Percentiles rank a stretch among this genome's conserved stretches.
Evolutionary conservation across 2,888 invertebrate genomes (phyloP).

Genomic region (Nomada ferruginata): DNA sequence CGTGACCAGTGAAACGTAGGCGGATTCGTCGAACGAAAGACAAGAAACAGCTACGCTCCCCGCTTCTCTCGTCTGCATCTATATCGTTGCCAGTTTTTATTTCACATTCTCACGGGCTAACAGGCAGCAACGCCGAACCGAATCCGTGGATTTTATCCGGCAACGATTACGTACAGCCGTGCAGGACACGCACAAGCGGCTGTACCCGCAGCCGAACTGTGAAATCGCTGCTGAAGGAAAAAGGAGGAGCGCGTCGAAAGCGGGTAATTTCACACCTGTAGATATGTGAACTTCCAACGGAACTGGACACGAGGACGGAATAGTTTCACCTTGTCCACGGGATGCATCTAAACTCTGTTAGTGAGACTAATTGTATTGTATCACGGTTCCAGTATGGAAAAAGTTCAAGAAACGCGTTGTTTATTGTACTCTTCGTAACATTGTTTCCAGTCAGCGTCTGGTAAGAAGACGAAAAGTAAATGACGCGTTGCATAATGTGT

Average conservation of each 20-base stretch:
- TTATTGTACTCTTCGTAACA: too few species aligned
- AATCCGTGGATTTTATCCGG: constrained; percentile 73
- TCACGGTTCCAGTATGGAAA: too few species aligned
- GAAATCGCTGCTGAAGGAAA: constrained; percentile 60
- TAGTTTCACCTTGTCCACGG: constrained; percentile 24
- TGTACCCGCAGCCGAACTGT: constrained; percentile 57
- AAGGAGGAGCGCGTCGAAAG: constrained; percentile 67
- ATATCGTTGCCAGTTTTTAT: constrained; percentile 75
- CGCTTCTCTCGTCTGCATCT: constrained; percentile 65
- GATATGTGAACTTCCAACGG: constrained; percentile 58
- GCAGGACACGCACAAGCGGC: constrained; percentile 72
- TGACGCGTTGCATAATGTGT: too few species aligned
- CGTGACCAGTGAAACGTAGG: constrained; percentile 64
- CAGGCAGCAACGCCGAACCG: constrained; percentile 64
- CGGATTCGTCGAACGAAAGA: constrained; percentile 61
- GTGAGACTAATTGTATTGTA: neutral
- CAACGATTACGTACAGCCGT: constrained; percentile 73
- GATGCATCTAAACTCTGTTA: neutral
- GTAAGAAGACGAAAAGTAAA: too few species aligned
- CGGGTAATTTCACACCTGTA: constrained; percentile 67
- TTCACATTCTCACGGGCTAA: constrained; percentile 74
- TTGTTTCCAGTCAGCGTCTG: too few species aligned
- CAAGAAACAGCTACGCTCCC: constrained; percentile 52
- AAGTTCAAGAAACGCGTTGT: neutral
- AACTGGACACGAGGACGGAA: constrained; percentile 24